Evolutionary conservation across 2,797 vertebrate genomes (phyloP).

Genomic region (Scolopax rusticola): DNA sequence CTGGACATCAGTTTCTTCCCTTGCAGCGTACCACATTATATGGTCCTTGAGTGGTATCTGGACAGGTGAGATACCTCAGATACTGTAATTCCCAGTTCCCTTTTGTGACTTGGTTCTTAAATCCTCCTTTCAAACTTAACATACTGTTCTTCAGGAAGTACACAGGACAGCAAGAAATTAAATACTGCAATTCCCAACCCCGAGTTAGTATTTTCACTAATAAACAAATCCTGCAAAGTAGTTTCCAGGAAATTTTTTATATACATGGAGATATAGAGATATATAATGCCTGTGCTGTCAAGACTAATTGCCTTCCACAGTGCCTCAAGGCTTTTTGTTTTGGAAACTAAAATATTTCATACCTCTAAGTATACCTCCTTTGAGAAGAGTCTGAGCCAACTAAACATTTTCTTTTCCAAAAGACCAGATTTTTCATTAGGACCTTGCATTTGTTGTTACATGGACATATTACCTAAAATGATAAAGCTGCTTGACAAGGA

Average conservation of each 20-base stretch:
- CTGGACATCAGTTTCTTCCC: neutral
- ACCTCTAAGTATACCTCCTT: neutral
- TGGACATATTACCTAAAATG: neutral
- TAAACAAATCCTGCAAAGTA: neutral
- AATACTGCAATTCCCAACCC: neutral
- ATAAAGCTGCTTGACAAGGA: neutral
- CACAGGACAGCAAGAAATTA: neutral
- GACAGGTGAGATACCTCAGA: neutral
- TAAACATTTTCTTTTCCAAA: neutral
- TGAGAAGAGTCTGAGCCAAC: neutral
- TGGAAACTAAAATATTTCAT: neutral
- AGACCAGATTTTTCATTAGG: neutral
- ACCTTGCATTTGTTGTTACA: neutral
- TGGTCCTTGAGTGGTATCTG: neutral
- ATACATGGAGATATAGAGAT: neutral
- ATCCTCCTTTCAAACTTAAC: neutral
- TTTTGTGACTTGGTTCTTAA: neutral
- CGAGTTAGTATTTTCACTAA: neutral
- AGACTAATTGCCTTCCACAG: neutral
- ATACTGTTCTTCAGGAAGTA: neutral
- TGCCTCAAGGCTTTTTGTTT: neutral
- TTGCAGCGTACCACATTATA: neutral
- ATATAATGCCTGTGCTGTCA: neutral
- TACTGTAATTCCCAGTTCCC: neutral
- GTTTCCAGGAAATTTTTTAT: neutral